These are phyloP conservation scores for Oncopeltus fasciatus DNA, from an alignment of 1,140 invertebrate species.

Conservation along the genomic window DNA sequence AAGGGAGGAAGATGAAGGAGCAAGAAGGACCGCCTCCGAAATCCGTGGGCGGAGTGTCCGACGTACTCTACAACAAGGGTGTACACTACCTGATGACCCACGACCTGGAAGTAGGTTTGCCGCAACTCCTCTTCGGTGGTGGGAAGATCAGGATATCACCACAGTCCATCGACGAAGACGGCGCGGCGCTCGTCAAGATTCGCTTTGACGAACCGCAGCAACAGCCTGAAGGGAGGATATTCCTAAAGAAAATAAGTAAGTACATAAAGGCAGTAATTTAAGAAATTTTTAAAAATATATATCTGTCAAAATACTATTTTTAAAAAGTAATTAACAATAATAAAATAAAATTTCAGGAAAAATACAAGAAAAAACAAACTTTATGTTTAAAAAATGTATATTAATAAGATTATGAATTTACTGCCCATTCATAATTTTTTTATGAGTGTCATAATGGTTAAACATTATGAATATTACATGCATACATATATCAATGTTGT, in stretches of 20 bases:
- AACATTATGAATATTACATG: no score
- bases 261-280: no score
- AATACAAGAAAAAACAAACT: no score
- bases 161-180: constrained; percentile 44
- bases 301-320: no score
- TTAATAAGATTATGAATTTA: no score
- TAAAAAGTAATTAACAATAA: no score
- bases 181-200: constrained; percentile 52
- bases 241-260: constrained; percentile 61
- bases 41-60: constrained; percentile 54
- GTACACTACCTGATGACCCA: constrained; percentile 59
- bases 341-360: no score
- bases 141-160: constrained; percentile 55
- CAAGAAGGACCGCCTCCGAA: constrained; percentile 27
- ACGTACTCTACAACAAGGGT: constrained; percentile 47
- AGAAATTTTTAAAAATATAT: no score
- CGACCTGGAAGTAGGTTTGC: constrained; percentile 52
- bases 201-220: constrained; percentile 34
- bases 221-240: constrained; percentile 37
- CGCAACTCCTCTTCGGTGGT: constrained; percentile 52
- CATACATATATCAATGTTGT: no score
- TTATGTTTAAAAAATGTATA: no score
- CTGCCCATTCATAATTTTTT: no score
- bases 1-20: constrained; percentile 26
- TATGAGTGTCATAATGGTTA: no score